These are phyloP conservation scores for Halictus ligatus DNA, from an alignment of 2,888 invertebrate species.

Conservation along the genomic window DNA sequence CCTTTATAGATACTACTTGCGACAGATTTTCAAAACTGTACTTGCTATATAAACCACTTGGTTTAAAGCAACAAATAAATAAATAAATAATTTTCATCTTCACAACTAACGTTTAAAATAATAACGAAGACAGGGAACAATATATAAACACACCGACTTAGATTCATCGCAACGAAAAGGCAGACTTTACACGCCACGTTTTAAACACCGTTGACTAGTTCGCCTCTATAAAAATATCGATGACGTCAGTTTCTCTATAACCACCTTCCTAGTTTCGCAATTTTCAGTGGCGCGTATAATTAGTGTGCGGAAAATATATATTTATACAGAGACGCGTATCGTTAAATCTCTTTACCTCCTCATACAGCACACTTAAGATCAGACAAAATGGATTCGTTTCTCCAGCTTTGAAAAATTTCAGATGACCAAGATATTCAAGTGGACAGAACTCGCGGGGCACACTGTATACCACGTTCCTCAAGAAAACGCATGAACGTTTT, in stretches of 20 bases:
- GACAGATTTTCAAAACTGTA: no score
- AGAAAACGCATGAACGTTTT: no score
- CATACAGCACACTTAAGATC: no score
- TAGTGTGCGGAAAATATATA: neutral
- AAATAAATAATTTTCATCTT: conserved; percentile 46
- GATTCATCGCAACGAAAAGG: neutral
- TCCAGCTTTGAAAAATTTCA: neutral
- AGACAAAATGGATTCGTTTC: no score
- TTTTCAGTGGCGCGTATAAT: neutral
- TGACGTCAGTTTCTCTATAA: conserved; percentile 37
- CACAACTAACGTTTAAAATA: conserved; percentile 4
- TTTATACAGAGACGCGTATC: neutral
- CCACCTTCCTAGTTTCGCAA: neutral
- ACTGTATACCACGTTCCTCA: no score
- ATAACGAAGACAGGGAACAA: neutral
- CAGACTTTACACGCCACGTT: no score
- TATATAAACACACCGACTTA: conserved; percentile 3
- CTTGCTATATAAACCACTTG: no score
- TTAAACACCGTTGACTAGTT: neutral
- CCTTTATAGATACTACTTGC: no score
- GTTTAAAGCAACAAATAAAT: no score
- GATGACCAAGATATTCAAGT: no score
- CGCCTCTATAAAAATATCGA: conserved; percentile 39
- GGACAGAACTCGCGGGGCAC: no score
- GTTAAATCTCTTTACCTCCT: neutral